phyloP scores from a whole-genome alignment of 2,113 vertebrate species.

The Otolemur garnettii region DNA sequence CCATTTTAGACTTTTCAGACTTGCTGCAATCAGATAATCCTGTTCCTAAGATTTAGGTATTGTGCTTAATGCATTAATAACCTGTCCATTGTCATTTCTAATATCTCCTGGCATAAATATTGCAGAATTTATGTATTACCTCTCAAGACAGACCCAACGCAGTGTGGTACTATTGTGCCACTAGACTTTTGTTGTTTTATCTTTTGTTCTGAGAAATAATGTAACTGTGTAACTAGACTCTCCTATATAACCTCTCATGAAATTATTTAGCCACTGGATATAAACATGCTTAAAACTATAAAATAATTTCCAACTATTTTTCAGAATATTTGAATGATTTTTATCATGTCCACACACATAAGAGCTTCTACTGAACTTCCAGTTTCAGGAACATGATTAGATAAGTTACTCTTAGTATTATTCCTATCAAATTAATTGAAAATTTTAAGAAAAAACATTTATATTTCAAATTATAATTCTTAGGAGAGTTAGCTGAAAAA shows the following conservation, averaged over 20 bases:
- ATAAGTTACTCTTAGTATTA: neutral
- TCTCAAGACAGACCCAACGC: neutral
- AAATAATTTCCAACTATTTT: neutral
- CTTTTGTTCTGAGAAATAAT: neutral
- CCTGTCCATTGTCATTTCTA: neutral
- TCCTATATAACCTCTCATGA: neutral
- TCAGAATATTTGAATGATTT: neutral
- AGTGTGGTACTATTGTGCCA: neutral
- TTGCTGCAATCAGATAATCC: neutral
- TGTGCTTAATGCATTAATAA: neutral
- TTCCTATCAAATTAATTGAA: neutral
- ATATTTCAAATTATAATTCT: neutral
- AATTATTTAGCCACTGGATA: neutral
- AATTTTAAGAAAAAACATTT: neutral
- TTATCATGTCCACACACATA: neutral
- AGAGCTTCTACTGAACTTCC: neutral
- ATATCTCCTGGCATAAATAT: neutral
- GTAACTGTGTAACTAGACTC: neutral
- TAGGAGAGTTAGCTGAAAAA: neutral
- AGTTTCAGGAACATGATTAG: neutral
- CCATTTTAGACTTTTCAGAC: neutral
- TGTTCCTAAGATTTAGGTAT: neutral
- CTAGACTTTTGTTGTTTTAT: neutral
- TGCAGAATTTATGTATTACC: neutral
- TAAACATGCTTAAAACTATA: neutral